Conservation (phyloP, 2,113 vertebrate species). For the Hippocampus mohnikei region DNA sequence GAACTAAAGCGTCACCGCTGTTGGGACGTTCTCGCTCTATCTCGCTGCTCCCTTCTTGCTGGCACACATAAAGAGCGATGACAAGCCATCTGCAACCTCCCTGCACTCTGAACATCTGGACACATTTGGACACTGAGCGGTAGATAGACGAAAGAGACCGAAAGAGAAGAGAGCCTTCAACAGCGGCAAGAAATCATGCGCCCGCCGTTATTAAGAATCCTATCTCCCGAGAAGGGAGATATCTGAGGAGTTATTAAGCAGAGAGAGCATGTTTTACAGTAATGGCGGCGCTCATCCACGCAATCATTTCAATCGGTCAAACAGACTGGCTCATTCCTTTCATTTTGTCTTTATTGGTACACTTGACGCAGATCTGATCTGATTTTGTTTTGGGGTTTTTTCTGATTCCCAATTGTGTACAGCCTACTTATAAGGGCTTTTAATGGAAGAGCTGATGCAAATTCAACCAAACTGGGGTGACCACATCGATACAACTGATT, state of each 20-base stretch:
- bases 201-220: background rate
- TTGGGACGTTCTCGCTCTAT: slow-evolving; percentile 20
- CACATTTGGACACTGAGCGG: slow-evolving; percentile 4
- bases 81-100: slow-evolving; percentile 61
- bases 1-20: slow-evolving; percentile 22
- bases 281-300: slow-evolving; percentile 10
- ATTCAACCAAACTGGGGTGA: background rate
- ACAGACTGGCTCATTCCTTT: slow-evolving; percentile 6
- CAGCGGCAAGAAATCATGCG: background rate
- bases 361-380: too few species aligned
- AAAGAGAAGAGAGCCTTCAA: slow-evolving; percentile 4
- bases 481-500: background rate
- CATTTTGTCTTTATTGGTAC: background rate
- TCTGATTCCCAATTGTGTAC: too few species aligned
- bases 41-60: slow-evolving; percentile 30
- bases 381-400: too few species aligned
- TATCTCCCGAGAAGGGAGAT: slow-evolving; percentile 7
- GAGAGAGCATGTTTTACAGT: background rate
- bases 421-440: background rate
- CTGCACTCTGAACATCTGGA: slow-evolving; percentile 58
- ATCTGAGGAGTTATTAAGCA: slow-evolving; percentile 15
- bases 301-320: slow-evolving; percentile 13
- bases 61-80: slow-evolving; percentile 54
- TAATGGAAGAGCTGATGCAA: background rate
- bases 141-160: slow-evolving; percentile 14